Base-by-base conservation (phyloP, 2,888 invertebrate genomes). In the Ceramica pisi region DNA sequence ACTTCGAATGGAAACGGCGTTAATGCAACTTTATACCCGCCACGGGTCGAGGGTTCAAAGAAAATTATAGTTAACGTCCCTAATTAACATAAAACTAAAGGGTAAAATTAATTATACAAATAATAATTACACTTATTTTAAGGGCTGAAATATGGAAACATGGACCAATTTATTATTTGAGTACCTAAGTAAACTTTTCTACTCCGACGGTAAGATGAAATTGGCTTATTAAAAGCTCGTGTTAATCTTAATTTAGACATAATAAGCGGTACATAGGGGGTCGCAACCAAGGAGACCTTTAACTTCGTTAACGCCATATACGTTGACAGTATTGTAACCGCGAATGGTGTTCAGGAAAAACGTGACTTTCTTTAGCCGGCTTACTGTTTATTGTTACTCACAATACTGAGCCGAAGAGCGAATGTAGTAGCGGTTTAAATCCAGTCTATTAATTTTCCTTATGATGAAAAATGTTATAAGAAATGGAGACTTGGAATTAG, bases 321-420 rank as follows among this genome's bases (percentile, higher is more conserved):
- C 88, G 92, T 88, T 90, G 90, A 90, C 90, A 90, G 90, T 89
- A 89, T 89, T 88, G 90, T 90, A 81, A 77, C 90, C 91, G 80
- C 87, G 87, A 90, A 92, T 90, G 92, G 92, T 87, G 86, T 91
- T 91, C 91, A 88, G 89, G 88, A 84, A 86, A 88, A 91, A 89
- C 93, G 93, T 93, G 93, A 93, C 93, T 93, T 89, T 93, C 90
- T 89, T 91, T 86, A 88, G 89, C 89, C 90, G 81, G 88, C 87
- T 86, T 82, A 87, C 87, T 87, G 88, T 90, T 88, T 88, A 87
- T 82, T 85, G 83, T 82, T 83, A 80, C 75, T 80, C 70, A 78
- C 67, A 74, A 67, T 80, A 79, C 75, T 67, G 63, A 79, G 75
- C 66, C 73, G 71, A 67, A 51, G 61, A 68, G 61, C 78, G 65